Evolutionary conservation across 1,140 invertebrate species (phyloP), one percentile per base, ranked within the genome.

Genomic region (Meloidogyne hapla): DNA sequence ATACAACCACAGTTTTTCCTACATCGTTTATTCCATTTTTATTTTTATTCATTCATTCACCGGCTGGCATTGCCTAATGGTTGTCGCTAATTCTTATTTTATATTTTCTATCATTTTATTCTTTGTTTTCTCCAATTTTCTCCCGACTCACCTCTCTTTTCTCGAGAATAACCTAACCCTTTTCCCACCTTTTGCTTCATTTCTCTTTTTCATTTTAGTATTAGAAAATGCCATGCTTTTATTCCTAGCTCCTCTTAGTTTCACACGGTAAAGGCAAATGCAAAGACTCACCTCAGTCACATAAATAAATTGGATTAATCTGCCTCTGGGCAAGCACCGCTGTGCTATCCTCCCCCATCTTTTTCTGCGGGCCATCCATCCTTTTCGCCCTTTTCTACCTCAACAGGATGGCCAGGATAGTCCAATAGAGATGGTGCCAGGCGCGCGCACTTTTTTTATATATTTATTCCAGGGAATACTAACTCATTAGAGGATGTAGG

Each of bases 241-340:
- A 56, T 56, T 21, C 48, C 48, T 56, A 33, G 33, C 33, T 56
- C 45, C 15, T 48, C 15, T 56, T 56, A 56, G 48, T 56, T 56
- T 56, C 48, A 56, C 48, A 56, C 48, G 48, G 48, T 56, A 56
- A 56, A 56, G 18, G n/a, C 40, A 42, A 42, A 42, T 38, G 33
- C 33, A 9, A 26, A 48, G 26, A 40, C 68, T 28, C 68, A n/a
- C 68, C 68, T 61, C 68, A 69, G 56, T 42, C 42, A 61, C 68
- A 70, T 5, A 45, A 45, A 25, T 70, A 73, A 73, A 73, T 73
- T 73, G 70, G 70, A 73, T 73, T 73, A 73, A 73, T 73, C 70
- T 64, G 61, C 70, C 26, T 33, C 67, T 33, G 21, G 23, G 33
- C 69, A 23, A 62, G 33, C 33, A 48, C 23, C 56, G 28, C 23